A percentile compares a stretch with the other conserved stretches of the same genome.
phyloP scores from a whole-genome alignment of 2,797 vertebrate species.

The Diplodus puntazzo region DNA sequence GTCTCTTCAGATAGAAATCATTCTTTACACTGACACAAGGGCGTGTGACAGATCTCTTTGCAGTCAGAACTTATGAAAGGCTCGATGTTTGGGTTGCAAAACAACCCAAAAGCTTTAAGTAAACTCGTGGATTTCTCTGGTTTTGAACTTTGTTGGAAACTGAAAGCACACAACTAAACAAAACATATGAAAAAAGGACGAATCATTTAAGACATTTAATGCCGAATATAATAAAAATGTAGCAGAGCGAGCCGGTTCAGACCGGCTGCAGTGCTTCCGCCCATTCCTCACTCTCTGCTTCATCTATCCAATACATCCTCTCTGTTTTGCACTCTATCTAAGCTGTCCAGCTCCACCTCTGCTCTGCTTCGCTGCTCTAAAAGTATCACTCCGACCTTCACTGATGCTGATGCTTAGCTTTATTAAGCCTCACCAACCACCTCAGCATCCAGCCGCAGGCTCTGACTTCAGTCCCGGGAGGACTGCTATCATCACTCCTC shows the following conservation, averaged over 20 bases:
- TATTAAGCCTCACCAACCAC: not conserved
- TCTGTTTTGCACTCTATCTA: not conserved
- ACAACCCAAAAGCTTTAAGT: no score
- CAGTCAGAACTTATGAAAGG: no score
- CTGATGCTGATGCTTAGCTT: slow-evolving; percentile 7
- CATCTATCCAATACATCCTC: not conserved
- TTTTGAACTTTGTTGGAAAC: no score
- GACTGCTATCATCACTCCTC: not conserved
- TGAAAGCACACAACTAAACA: no score
- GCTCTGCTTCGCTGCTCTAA: not conserved
- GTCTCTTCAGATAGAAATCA: not conserved
- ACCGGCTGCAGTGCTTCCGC: not conserved
- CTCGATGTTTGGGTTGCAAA: no score
- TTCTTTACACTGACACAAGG: not conserved
- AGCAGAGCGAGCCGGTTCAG: not conserved
- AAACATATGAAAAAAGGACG: no score
- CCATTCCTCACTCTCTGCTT: not conserved
- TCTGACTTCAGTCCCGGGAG: not conserved
- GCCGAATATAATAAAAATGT: no score
- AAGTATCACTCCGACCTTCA: not conserved
- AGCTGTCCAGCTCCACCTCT: not conserved
- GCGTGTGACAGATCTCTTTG: not conserved
- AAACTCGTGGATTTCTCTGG: no score
- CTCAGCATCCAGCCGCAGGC: slow-evolving; percentile 5
- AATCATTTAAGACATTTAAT: no score